Percentiles rank a stretch among this genome's conserved stretches.
Evolutionary conservation across 2,888 invertebrate species (phyloP).

Genomic region (Lottia scabra): DNA sequence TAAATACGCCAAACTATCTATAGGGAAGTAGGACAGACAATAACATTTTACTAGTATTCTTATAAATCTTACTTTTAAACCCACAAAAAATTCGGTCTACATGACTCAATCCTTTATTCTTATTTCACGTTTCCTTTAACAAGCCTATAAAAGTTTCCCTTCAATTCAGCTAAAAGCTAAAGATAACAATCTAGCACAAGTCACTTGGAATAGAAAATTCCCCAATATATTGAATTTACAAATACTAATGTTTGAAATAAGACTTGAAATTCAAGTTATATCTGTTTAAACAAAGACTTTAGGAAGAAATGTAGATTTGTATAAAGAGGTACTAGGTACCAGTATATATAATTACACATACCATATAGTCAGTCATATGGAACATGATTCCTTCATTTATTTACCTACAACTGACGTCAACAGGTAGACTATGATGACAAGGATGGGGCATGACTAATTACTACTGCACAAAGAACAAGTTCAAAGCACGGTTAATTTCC

Average conservation of each 20-base stretch:
- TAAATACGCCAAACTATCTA: neutral
- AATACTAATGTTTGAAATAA: too few relatives aligned
- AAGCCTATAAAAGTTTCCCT: neutral
- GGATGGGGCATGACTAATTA: neutral
- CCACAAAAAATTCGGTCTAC: neutral
- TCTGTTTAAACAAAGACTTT: too few relatives aligned
- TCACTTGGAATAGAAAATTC: too few relatives aligned
- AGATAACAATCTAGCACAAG: too few relatives aligned
- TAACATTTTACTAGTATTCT: neutral
- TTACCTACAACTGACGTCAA: neutral
- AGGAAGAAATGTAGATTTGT: too few relatives aligned
- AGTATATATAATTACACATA: neutral
- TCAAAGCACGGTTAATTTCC: neutral
- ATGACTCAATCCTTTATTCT: neutral
- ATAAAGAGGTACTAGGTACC: neutral
- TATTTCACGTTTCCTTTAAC: neutral
- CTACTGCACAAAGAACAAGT: neutral
- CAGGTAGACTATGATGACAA: neutral
- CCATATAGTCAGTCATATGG: neutral
- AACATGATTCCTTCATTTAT: neutral
- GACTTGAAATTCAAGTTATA: too few relatives aligned
- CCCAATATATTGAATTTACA: too few relatives aligned
- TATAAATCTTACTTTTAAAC: conserved; percentile 1
- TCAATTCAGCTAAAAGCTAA: neutral
- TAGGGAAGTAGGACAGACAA: conserved; percentile 2